Evolutionary conservation across 2,797 vertebrate species (phyloP).

Genomic region (Poeciliopsis presidionis): DNA sequence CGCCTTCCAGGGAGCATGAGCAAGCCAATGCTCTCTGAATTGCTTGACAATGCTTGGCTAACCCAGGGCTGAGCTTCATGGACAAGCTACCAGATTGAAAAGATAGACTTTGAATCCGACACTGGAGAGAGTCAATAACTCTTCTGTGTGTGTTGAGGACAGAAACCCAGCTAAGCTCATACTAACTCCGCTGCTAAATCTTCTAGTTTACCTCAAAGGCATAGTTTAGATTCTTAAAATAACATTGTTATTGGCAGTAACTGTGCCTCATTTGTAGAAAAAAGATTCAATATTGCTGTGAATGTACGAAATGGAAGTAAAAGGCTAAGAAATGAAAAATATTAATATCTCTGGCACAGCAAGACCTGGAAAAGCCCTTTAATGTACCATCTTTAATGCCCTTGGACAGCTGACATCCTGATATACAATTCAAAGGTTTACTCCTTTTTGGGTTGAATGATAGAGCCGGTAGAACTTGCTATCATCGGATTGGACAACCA

Average conservation of each 20-base stretch:
- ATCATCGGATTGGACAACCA: background rate
- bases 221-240: background rate
- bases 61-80: conserved; percentile 56
- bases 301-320: background rate
- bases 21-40: conserved; percentile 63
- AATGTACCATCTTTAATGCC: background rate
- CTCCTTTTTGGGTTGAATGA: background rate
- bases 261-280: background rate
- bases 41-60: conserved; percentile 60
- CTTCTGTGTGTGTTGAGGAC: conserved; percentile 48
- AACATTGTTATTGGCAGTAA: background rate
- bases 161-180: conserved; percentile 32
- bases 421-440: background rate
- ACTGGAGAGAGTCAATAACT: conserved; percentile 54
- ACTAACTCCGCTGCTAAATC: conserved; percentile 35
- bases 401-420: background rate
- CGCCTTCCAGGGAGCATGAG: conserved; percentile 58
- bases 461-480: background rate
- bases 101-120: conserved; percentile 54
- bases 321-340: background rate
- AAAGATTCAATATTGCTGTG: background rate
- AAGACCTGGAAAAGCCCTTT: background rate
- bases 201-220: conserved; percentile 44
- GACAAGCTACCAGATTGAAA: conserved; percentile 63
- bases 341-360: background rate